Base-by-base conservation (phyloP, 2,797 vertebrate genomes). In the Gymnothorax javanicus region DNA sequence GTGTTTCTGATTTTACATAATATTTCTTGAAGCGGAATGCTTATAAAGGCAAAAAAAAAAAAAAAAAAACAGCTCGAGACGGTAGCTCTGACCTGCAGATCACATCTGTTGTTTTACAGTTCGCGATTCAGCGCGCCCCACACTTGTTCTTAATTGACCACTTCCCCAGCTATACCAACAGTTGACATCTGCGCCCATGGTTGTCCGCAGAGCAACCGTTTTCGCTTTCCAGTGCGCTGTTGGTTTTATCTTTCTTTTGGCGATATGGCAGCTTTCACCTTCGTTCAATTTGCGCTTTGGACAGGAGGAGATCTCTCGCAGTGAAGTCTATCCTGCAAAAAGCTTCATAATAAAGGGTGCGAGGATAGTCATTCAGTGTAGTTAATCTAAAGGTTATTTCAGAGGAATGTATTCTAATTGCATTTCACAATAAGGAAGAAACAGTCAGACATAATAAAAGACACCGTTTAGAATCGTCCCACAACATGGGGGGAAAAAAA, bases 161-260 rank as follows among this genome's bases (percentile, higher is more conserved):
- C 89, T 85, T 91, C 84, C 88, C 91, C 90, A 91, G 91, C 92
- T 92, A 90, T 88, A 91, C 92, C 89, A 93, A 92, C 86, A 91
- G 33, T 89, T 23, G 85, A 86, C 86, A 81, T 87, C 27, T 86
- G 15, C 7, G 58, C 83, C 87, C 86, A 87, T 87, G 90, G 88
- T 87, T 89, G 89, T 90, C 85, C 73, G 27, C 87, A 33, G 89
- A 59, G 87, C 43, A 81, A 52, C 75, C 82, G 87, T 86, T 92
- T 91, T 89, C 90, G 69, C 91, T 88, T 85, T 88, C 87, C 79
- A 84, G 56, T 89, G 90, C 1, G 33, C 33, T 43, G 33, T 43
- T 88, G 90, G 88, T 85, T 82, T 87, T 64, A 54, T 87, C 89
- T 87, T 90, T 88, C 88, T 90, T 93, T 23, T 25, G 8, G 11